Conservation (phyloP, 2,888 invertebrate species). For the Nomada fabriciana region DNA sequence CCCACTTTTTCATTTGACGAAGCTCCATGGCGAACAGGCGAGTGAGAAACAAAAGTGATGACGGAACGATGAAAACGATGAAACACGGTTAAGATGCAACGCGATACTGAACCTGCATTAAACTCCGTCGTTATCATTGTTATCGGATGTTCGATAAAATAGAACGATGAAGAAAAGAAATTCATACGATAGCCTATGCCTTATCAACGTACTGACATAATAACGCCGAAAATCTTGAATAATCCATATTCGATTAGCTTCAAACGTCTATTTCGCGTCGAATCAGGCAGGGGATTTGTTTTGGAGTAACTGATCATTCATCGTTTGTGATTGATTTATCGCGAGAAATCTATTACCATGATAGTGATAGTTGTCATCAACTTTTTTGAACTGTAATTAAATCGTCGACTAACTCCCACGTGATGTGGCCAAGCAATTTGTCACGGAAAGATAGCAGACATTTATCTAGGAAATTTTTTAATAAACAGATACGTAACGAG, state of each 20-base stretch:
- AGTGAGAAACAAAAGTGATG: neutral
- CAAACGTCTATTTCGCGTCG: neutral
- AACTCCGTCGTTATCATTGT: constrained; percentile 58
- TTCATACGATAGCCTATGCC: constrained; percentile 18
- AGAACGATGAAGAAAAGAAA: constrained; percentile 27
- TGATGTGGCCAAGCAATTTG: neutral
- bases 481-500: neutral
- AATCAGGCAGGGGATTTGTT: neutral
- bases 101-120: constrained; percentile 44
- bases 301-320: neutral
- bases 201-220: constrained; percentile 28
- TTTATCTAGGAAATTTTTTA: neutral
- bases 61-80: constrained; percentile 3
- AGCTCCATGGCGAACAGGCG: constrained; percentile 72
- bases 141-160: constrained; percentile 60
- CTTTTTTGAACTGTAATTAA: neutral
- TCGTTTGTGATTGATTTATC: neutral
- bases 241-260: neutral
- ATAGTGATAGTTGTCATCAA: no score
- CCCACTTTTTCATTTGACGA: constrained; percentile 70
- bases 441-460: neutral
- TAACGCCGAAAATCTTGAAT: neutral
- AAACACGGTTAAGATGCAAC: constrained; percentile 1
- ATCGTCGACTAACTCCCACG: neutral
- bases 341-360: neutral